Evolutionary conservation across 2,113 vertebrate genomes (phyloP).

Genomic region (Heloderma charlesbogerti): DNA sequence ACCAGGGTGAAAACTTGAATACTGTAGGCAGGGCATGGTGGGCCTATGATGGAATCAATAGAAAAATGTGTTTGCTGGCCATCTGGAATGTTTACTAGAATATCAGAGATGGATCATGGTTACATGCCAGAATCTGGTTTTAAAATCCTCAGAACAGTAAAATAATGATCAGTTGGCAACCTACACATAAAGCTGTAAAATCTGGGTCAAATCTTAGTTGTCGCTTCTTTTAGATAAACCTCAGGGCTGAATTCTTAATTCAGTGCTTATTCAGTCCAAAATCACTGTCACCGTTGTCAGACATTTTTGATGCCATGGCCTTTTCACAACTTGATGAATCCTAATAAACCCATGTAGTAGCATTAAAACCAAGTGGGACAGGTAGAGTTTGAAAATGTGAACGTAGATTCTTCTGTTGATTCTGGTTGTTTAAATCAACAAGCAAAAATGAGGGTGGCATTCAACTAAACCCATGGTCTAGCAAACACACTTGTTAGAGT

Average conservation of each 20-base stretch:
- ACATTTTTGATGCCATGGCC: background rate
- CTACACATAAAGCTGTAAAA: background rate
- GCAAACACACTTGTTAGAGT: background rate
- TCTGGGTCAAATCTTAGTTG: background rate
- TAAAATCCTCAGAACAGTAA: background rate
- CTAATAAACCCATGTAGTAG: background rate
- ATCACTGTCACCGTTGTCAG: background rate
- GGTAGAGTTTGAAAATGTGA: background rate
- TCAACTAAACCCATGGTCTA: background rate
- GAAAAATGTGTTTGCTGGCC: background rate
- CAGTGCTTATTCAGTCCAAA: background rate
- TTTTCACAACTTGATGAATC: slow-evolving; percentile 10
- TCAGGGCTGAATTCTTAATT: background rate
- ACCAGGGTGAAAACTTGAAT: background rate
- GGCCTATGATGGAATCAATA: background rate
- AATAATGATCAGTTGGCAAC: background rate
- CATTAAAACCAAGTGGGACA: background rate
- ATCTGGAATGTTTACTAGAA: background rate
- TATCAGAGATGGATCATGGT: background rate
- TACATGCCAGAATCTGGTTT: background rate
- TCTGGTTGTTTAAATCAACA: background rate
- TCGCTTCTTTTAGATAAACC: background rate
- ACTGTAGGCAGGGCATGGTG: background rate
- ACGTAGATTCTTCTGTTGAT: background rate
- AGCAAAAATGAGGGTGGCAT: no score